Conservation (phyloP, 2,113 vertebrate species). For the rabbit (Oryctolagus cuniculus) region mOryCun1.1 NC_091434.1:87686501-87687000, state of each 20-base stretch:
- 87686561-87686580: background rate
- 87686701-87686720: background rate
- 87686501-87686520: constrained; percentile 11
- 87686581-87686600: background rate
- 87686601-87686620: background rate
- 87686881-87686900: too few relatives aligned
- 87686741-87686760: background rate
- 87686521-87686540: background rate
- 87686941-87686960: too few relatives aligned
- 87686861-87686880: too few relatives aligned
- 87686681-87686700: background rate
- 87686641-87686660: background rate
- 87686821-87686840: too few relatives aligned
- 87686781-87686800: background rate
- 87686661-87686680: background rate
- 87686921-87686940: too few relatives aligned
- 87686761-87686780: background rate
- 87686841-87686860: too few relatives aligned
- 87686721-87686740: background rate
- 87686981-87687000: too few relatives aligned
- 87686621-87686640: background rate
- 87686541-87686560: background rate
- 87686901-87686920: too few relatives aligned
- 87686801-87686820: background rate
- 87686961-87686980: too few relatives aligned